Evolutionary conservation across 2,888 invertebrate genomes (phyloP).

Genomic region (Xestia ashworthii): DNA sequence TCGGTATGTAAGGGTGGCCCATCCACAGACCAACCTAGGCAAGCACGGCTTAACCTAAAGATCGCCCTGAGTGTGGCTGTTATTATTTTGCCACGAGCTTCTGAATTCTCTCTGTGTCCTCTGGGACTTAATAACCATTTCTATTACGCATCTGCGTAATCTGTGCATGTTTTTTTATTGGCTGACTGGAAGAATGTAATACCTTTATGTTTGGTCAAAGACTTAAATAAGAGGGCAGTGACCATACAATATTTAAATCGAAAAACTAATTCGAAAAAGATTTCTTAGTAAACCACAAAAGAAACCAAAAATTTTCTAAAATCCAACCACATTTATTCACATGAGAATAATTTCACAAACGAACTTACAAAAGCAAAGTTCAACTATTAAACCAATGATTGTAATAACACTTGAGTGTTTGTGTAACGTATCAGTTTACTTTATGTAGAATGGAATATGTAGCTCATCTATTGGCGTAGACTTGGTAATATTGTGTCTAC

Average conservation of each 20-base stretch:
- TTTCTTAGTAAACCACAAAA: too few relatives aligned
- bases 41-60: too few relatives aligned
- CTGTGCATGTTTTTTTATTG: not conserved
- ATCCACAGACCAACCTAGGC: too few relatives aligned
- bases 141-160: not conserved
- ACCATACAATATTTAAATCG: not conserved
- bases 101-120: not conserved
- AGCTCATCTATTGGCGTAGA: conserved; percentile 22
- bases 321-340: not conserved
- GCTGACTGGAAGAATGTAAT: not conserved
- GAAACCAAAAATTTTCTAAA: not conserved
- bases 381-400: conserved; percentile 32
- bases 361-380: conserved; percentile 19
- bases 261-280: not conserved
- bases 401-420: conserved; percentile 42
- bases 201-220: not conserved
- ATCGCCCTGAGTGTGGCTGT: too few relatives aligned
- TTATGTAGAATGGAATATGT: conserved; percentile 41
- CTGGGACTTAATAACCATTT: not conserved
- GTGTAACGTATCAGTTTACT: conserved; percentile 31
- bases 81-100: too few relatives aligned
- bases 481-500: conserved; percentile 26
- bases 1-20: too few relatives aligned
- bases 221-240: not conserved
- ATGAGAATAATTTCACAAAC: conserved; percentile 8